Base-by-base conservation (phyloP, 2,888 invertebrate species). In the Micropterix aruncella region DNA sequence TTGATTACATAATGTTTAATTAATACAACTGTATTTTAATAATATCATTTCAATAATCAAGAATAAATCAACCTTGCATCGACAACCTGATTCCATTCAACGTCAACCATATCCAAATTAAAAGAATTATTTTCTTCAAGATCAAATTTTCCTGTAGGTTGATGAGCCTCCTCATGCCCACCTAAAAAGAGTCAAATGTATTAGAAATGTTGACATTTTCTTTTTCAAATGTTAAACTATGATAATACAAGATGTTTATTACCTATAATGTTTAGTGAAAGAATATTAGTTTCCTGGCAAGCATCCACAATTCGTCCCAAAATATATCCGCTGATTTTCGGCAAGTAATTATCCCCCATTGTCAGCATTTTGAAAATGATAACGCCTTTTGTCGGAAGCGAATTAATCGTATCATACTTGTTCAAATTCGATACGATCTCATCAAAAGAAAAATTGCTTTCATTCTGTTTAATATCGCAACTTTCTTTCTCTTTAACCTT, bases 1-100 rank as follows among this genome's bases (percentile, higher is more conserved):
- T 52, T 46, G 84, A 88, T 61, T 88, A 79, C 65, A 63, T 81
- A 53, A 73, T 78, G 58, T 85, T 86, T 60, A 79, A 74, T 60
- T 83, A n/a, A n/a, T n/a, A n/a, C n/a, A n/a, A n/a, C n/a, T n/a
- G n/a, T n/a, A n/a, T n/a, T n/a, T n/a, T n/a, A n/a, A n/a, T n/a
- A n/a, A n/a, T n/a, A n/a, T n/a, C n/a, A n/a, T n/a, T n/a, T n/a
- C n/a, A n/a, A n/a, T n/a, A n/a, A n/a, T n/a, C 12, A 27, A 27
- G 7, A 5, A 12, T 27, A 27, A 7, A 27, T 27, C 5, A 27
- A 7, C 12, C 27, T 27, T 27, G 27, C 27, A 7, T 27, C 27
- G 12, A 5, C 5, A 27, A 27, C 27, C 12, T 27, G 5, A 7
- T 27, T 27, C 27, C 27, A 27, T 27, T 27, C 27, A 27, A 27